Evolutionary conservation across 2,888 invertebrate genomes (phyloP).

Genomic region (Chloroclysta siterata): DNA sequence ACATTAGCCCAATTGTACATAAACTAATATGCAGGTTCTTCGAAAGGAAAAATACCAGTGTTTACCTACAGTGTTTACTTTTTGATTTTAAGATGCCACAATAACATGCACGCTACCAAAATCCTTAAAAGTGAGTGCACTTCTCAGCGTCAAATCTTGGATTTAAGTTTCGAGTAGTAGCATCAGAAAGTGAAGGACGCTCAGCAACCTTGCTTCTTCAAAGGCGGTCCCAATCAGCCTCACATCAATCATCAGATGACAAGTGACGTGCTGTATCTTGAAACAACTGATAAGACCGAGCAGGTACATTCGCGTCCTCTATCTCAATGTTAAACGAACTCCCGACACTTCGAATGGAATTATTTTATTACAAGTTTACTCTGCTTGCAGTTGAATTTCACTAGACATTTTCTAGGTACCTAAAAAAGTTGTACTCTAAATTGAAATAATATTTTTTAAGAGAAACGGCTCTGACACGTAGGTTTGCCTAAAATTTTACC

Average conservation of each 20-base stretch:
- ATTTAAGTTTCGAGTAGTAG: conserved; percentile 28
- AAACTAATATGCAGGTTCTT: background rate
- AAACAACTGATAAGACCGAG: conserved; percentile 63
- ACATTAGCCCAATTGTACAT: too few relatives aligned
- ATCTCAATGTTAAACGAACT: background rate
- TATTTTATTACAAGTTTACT: background rate
- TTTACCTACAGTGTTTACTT: background rate
- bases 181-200: conserved; percentile 52
- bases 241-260: conserved; percentile 73
- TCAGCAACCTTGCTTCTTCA: conserved; percentile 55
- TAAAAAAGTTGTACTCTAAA: too few relatives aligned
- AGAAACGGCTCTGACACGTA: too few relatives aligned
- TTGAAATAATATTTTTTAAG: too few relatives aligned
- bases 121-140: too few relatives aligned
- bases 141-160: background rate
- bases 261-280: conserved; percentile 56
- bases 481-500: too few relatives aligned
- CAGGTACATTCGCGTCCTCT: background rate
- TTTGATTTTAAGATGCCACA: background rate
- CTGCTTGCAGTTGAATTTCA: background rate
- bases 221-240: conserved; percentile 69
- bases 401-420: too few relatives aligned
- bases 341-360: background rate
- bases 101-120: background rate
- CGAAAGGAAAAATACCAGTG: background rate